These are phyloP conservation scores for Dendrolimus houi DNA, from an alignment of 2,888 invertebrate genomes.

Conservation along the genomic window DNA sequence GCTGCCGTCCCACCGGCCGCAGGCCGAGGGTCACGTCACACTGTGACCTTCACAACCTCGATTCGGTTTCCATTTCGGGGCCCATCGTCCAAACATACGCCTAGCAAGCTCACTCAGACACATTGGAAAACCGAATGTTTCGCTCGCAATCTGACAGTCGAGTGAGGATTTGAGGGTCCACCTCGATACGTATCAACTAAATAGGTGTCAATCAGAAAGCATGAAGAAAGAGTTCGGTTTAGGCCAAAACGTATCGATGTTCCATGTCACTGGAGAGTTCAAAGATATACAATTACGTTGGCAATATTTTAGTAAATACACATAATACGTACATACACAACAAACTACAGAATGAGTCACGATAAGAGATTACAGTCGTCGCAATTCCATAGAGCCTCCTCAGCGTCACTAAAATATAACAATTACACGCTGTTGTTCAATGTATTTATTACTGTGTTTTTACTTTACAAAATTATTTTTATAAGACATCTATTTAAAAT, in stretches of 20 bases:
- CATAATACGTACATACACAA: constrained; percentile 72
- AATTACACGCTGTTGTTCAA: constrained; percentile 1
- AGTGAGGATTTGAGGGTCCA: background rate
- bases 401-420: background rate
- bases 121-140: constrained; percentile 52
- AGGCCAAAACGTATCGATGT: constrained; percentile 52
- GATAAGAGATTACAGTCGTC: constrained; percentile 68
- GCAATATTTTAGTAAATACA: constrained; percentile 65
- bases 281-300: constrained; percentile 53
- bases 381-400: constrained; percentile 63
- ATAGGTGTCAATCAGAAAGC: constrained; percentile 19
- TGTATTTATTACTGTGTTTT: constrained; percentile 10
- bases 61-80: constrained; percentile 89
- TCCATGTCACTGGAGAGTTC: constrained; percentile 62
- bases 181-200: constrained; percentile 2
- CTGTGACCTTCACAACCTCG: constrained; percentile 85
- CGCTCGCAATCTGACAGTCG: constrained; percentile 6
- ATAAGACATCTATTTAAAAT: background rate
- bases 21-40: constrained; percentile 82
- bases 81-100: constrained; percentile 73
- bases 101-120: constrained; percentile 48
- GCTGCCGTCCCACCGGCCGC: constrained; percentile 44
- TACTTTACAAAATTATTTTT: background rate
- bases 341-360: constrained; percentile 71
- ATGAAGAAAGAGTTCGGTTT: constrained; percentile 22